Conservation (phyloP, 64 coral and sea anemone species). For the Actinia tenebrosa region DNA sequence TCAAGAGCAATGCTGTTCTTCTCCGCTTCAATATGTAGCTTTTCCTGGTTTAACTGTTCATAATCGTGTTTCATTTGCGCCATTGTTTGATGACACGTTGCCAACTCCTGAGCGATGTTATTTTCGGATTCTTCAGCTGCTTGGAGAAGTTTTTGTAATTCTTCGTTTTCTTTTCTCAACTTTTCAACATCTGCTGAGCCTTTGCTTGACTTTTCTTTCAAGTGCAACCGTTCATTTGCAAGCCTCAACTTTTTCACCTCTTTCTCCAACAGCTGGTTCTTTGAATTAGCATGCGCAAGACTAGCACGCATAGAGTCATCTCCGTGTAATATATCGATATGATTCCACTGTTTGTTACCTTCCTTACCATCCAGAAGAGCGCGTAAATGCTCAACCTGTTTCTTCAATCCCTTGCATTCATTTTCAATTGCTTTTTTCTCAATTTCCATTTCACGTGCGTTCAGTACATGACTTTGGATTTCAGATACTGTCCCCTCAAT, state of each 20-base stretch:
- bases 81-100: slow-evolving; percentile 37
- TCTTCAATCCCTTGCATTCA: slow-evolving; percentile 59
- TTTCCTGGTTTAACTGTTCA: slow-evolving; percentile 63
- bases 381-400: slow-evolving; percentile 60
- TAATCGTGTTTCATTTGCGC: slow-evolving; percentile 58
- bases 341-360: not conserved
- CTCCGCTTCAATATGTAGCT: slow-evolving; percentile 41
- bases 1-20: slow-evolving; percentile 54
- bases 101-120: slow-evolving; percentile 60
- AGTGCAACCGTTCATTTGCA: slow-evolving; percentile 57
- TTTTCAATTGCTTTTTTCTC: slow-evolving; percentile 66
- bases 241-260: slow-evolving; percentile 44
- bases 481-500: slow-evolving; percentile 80
- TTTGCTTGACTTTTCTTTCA: slow-evolving; percentile 63
- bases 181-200: slow-evolving; percentile 24
- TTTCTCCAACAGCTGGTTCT: slow-evolving; percentile 42
- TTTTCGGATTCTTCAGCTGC: slow-evolving; percentile 83
- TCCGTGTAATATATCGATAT: slow-evolving; percentile 1
- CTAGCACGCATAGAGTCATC: slow-evolving; percentile 15
- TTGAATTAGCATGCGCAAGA: slow-evolving; percentile 31
- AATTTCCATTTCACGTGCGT: slow-evolving; percentile 56
- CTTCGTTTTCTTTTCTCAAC: slow-evolving; percentile 59
- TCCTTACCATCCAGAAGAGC: slow-evolving; percentile 26
- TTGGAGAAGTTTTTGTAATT: slow-evolving; percentile 77
- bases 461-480: slow-evolving; percentile 79